phyloP scores from a whole-genome alignment of 2,797 vertebrate species.

The Sternarchorhynchus goeldii region DNA sequence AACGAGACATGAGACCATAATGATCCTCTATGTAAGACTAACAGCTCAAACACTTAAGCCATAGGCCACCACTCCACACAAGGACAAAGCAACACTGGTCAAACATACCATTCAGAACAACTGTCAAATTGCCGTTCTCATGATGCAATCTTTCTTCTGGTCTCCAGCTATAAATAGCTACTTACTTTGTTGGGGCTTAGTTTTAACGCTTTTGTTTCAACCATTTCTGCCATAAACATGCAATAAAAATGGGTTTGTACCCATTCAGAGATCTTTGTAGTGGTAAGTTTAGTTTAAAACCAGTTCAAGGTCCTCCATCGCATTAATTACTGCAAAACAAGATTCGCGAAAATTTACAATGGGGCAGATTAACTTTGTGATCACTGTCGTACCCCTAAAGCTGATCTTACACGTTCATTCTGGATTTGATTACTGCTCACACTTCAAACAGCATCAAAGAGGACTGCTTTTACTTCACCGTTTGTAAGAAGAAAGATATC shows the following conservation, averaged over 20 bases:
- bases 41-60: neutral
- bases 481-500: too few species aligned
- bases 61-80: neutral
- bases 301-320: neutral
- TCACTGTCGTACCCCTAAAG: too few species aligned
- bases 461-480: too few species aligned
- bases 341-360: too few species aligned
- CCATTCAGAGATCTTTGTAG: neutral
- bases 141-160: neutral
- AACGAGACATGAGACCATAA: constrained; percentile 44
- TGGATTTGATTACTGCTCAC: constrained; percentile 5
- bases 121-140: neutral
- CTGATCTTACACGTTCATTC: too few species aligned
- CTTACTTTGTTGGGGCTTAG: neutral
- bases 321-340: too few species aligned
- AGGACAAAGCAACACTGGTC: constrained; percentile 9
- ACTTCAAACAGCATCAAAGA: too few species aligned
- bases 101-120: neutral
- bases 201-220: neutral
- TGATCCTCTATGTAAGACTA: neutral
- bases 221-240: neutral
- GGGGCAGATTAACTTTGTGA: too few species aligned
- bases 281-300: neutral
- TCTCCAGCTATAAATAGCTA: constrained; percentile 2
- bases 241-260: neutral